Conservation (phyloP, 2,113 vertebrate species). For the Pomatorhinus ruficollis region DNA sequence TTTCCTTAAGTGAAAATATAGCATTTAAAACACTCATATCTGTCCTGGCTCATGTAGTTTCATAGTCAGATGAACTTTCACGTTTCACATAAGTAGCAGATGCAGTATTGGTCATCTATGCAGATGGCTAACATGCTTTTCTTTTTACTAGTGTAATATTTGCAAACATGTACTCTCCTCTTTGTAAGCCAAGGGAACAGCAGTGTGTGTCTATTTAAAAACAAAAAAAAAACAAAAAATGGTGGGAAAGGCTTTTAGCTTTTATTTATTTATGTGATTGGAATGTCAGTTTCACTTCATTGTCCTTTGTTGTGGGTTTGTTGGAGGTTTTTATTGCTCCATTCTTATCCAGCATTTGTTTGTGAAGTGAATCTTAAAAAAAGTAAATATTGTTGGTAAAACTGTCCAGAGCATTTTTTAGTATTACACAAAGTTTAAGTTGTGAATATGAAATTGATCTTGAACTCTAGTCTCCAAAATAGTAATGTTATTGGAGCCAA, state of each 20-base stretch:
- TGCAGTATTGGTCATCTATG: not conserved
- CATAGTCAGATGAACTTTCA: not conserved
- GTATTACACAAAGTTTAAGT: not conserved
- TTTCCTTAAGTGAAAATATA: not conserved
- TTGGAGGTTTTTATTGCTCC: not conserved
- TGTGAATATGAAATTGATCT: not conserved
- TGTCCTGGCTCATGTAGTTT: not conserved
- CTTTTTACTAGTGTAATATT: not conserved
- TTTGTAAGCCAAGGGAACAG: not conserved
- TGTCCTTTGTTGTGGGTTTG: not conserved
- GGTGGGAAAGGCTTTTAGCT: not conserved
- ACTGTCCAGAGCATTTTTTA: not conserved
- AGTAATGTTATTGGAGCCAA: not conserved
- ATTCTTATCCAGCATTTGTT: not conserved
- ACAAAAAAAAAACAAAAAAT: not conserved
- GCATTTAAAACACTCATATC: not conserved
- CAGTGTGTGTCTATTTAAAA: not conserved
- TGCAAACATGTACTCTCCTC: not conserved
- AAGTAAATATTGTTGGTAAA: not conserved
- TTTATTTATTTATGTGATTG: not conserved
- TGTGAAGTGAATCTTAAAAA: not conserved
- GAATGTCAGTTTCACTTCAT: not conserved
- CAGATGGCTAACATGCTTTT: not conserved
- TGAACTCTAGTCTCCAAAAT: not conserved
- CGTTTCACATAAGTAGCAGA: not conserved